Percentiles rank a stretch among this genome's conserved stretches.
Conservation (phyloP, 2,113 vertebrate species). For the Alectura lathami region DNA sequence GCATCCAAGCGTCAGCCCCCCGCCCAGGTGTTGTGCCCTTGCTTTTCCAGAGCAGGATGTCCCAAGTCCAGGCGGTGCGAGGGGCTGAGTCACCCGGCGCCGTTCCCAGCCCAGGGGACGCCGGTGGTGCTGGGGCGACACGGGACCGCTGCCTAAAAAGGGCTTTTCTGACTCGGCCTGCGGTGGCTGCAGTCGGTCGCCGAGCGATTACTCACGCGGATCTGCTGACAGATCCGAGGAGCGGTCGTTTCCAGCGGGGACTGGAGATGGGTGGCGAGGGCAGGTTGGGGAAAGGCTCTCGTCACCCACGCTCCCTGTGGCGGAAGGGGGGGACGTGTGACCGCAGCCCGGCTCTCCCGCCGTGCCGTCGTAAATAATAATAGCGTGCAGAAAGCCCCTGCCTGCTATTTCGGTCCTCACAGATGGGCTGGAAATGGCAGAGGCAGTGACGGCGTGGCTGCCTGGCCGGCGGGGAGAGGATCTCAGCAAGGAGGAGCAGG, state of each 20-base stretch:
- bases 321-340: rapidly evolving
- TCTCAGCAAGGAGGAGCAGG: neutral
- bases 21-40: too few relatives aligned
- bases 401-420: neutral
- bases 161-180: neutral
- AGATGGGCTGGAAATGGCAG: neutral
- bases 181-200: neutral
- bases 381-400: neutral
- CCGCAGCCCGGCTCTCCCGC: neutral
- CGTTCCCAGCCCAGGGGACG: slow-evolving; percentile 1
- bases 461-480: rapidly evolving
- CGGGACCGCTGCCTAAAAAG: slow-evolving; percentile 39
- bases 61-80: neutral
- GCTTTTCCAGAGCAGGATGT: neutral
- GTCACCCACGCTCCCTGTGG: neutral
- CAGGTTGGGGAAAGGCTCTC: neutral
- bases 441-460: neutral
- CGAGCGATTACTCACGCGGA: neutral
- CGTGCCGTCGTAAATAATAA: neutral
- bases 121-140: neutral
- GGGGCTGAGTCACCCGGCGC: slow-evolving; percentile 11
- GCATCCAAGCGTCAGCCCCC: neutral
- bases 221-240: neutral
- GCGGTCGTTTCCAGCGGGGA: neutral
- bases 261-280: neutral